Conservation (phyloP, 1,140 invertebrate species). For the Eurosta solidaginis region DNA sequence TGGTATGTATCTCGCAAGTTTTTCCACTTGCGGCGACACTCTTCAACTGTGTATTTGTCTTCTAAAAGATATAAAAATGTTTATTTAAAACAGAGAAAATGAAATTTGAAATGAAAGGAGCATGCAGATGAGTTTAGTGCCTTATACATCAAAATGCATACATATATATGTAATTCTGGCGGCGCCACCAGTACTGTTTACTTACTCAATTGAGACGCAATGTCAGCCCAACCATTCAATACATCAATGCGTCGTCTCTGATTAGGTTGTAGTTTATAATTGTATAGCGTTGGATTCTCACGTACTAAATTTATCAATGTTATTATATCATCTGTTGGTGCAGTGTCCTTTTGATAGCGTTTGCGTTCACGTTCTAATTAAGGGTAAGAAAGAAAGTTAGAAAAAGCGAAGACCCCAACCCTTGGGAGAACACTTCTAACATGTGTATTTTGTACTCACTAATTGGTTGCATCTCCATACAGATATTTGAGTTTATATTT, state of each 20-base stretch:
- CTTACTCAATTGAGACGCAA: conserved; percentile 53
- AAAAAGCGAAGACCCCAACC: neutral
- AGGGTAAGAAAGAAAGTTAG: neutral
- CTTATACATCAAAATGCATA: neutral
- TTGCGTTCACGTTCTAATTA: conserved; percentile 44
- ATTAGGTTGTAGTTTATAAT: conserved; percentile 54
- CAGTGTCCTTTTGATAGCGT: conserved; percentile 57
- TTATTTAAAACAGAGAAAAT: neutral
- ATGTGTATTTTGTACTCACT: neutral
- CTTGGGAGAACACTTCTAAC: neutral
- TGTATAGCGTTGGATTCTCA: conserved; percentile 55
- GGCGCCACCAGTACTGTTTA: conserved; percentile 38
- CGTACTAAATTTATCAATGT: conserved; percentile 55
- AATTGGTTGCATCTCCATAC: neutral
- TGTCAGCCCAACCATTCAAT: conserved; percentile 51
- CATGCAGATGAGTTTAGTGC: neutral
- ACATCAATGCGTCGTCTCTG: conserved; percentile 52
- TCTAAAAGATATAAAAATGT: neutral
- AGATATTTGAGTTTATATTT: neutral
- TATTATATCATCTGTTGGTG: conserved; percentile 53
- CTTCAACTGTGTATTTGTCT: conserved; percentile 56
- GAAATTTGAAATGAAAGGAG: neutral
- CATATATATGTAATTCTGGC: neutral
- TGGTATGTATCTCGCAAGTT: conserved; percentile 56
- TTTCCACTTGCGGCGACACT: conserved; percentile 56